These are phyloP conservation scores for Dinoponera quadriceps DNA, from an alignment of 1,140 invertebrate species.

Conservation along the genomic window DNA sequence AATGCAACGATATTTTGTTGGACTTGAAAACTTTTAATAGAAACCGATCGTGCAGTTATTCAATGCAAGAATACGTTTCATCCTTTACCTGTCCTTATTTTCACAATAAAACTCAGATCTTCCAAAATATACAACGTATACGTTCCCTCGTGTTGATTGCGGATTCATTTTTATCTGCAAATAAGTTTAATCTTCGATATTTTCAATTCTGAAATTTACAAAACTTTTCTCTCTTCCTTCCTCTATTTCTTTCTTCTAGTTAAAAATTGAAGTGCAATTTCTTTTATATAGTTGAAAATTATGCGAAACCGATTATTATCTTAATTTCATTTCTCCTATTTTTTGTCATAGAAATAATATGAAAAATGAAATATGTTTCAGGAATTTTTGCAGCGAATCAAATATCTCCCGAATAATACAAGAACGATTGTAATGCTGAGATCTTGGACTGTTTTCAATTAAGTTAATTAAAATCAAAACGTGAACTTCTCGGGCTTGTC, in stretches of 20 bases:
- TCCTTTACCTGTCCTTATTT: constrained; percentile 26
- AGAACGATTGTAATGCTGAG: background rate
- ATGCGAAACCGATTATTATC: background rate
- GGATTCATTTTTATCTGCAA: constrained; percentile 21
- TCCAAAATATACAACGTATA: constrained; percentile 13
- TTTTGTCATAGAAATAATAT: background rate
- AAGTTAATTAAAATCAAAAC: background rate
- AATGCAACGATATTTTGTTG: constrained; percentile 6
- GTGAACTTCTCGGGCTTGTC: background rate
- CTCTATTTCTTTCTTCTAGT: background rate
- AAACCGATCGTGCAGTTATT: constrained; percentile 41
- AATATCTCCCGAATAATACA: background rate
- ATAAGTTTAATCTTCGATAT: background rate
- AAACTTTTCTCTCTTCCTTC: background rate
- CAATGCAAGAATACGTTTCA: constrained; percentile 22
- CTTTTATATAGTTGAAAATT: background rate
- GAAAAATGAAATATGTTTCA: background rate
- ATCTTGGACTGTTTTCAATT: background rate
- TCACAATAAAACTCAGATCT: constrained; percentile 40
- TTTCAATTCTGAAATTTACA: constrained; percentile 19
- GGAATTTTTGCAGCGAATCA: background rate
- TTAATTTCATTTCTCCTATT: background rate
- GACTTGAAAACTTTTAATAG: constrained; percentile 18
- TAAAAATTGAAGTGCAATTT: constrained; percentile 24
- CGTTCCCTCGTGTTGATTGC: background rate